phyloP scores from a whole-genome alignment of 1,140 invertebrate genomes.

The Zaprionus davidi region DNA sequence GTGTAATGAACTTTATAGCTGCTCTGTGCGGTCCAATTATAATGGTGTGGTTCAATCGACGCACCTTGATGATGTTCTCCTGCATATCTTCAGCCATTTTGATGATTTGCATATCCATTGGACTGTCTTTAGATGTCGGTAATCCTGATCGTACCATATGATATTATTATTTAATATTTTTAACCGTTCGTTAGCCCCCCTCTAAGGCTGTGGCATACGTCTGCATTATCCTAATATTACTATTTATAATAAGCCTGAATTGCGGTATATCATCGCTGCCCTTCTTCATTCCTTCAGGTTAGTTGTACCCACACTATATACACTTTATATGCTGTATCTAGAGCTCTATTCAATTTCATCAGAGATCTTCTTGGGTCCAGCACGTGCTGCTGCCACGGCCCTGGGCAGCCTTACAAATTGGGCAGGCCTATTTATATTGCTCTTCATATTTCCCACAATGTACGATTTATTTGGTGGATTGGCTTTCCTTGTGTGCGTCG shows the following conservation, averaged over 20 bases:
- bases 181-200: constrained; percentile 81
- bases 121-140: constrained; percentile 86
- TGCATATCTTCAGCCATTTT: constrained; percentile 84
- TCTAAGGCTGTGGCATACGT: constrained; percentile 85
- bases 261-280: constrained; percentile 93
- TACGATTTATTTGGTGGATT: constrained; percentile 87
- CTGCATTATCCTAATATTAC: constrained; percentile 86
- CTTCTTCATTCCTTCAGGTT: constrained; percentile 88
- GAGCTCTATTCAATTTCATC: too few species aligned
- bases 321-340: too few species aligned
- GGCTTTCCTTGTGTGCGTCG: constrained; percentile 88
- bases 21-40: constrained; percentile 86
- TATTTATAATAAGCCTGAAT: constrained; percentile 91
- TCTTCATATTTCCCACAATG: constrained; percentile 89
- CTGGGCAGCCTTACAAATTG: constrained; percentile 94
- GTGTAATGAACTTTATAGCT: constrained; percentile 87
- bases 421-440: constrained; percentile 93
- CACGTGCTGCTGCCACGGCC: constrained; percentile 92
- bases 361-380: constrained; percentile 93
- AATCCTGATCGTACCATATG: background rate
- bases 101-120: constrained; percentile 85
- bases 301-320: background rate
- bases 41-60: constrained; percentile 85
- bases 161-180: background rate
- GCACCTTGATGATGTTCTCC: constrained; percentile 85